These are phyloP conservation scores for Apodemia mormo DNA, from an alignment of 2,888 invertebrate species.

Conservation along the genomic window DNA sequence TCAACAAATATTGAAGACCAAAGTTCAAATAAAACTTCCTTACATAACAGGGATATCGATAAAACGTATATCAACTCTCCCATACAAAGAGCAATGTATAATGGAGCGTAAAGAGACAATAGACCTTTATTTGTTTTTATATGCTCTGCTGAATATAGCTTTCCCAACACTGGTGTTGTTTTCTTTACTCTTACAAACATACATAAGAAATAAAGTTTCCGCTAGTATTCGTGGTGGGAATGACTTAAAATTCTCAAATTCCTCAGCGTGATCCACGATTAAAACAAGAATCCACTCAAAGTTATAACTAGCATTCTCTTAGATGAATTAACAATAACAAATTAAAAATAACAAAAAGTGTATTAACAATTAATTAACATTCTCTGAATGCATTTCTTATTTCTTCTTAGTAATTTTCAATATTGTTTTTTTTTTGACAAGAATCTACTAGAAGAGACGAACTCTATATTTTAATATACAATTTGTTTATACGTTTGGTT, in stretches of 20 bases:
- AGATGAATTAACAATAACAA: no score
- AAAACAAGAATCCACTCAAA: no score
- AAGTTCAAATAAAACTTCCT: conserved; percentile 17
- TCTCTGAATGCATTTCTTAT: no score
- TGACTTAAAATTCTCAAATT: background rate
- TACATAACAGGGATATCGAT: conserved; percentile 1
- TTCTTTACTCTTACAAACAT: background rate
- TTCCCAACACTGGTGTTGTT: conserved; percentile 37
- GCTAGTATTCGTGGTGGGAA: background rate
- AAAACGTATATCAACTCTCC: conserved; percentile 13
- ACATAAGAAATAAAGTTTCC: background rate
- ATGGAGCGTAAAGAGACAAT: conserved; percentile 60
- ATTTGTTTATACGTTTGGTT: no score
- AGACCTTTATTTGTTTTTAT: conserved; percentile 54
- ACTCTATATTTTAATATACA: no score
- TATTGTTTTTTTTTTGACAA: no score
- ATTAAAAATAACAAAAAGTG: no score
- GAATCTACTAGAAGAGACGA: no score
- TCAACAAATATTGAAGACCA: conserved; percentile 5
- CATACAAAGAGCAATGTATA: conserved; percentile 31
- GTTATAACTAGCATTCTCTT: no score
- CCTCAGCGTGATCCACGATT: no score
- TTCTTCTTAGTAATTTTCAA: no score
- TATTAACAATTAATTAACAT: no score
- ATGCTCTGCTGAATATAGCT: conserved; percentile 53